phyloP scores from a whole-genome alignment of 1,140 invertebrate species.

The Euwallacea fornicatus region DNA sequence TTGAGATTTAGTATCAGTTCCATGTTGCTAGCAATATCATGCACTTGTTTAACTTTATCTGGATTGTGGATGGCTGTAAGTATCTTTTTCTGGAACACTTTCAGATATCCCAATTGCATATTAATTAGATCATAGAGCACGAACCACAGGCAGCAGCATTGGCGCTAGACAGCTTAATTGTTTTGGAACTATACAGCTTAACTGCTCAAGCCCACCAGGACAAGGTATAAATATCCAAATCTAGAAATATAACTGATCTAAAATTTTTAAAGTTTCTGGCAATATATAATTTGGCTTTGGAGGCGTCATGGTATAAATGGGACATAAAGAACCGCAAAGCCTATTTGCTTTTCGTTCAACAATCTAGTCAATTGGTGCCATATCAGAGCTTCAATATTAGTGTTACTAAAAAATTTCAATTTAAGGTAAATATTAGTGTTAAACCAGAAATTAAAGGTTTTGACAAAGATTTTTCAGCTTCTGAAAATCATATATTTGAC shows the following conservation, averaged over 20 bases:
- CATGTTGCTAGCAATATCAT: not conserved
- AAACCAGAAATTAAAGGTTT: too few relatives aligned
- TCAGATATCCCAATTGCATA: not conserved
- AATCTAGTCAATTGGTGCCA: not conserved
- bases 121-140: not conserved
- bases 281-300: slow-evolving; percentile 5
- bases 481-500: too few relatives aligned
- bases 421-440: not conserved
- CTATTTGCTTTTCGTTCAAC: not conserved
- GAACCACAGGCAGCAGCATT: not conserved
- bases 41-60: not conserved
- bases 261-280: slow-evolving; percentile 2
- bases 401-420: slow-evolving; percentile 1
- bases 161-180: not conserved
- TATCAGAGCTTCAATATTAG: not conserved
- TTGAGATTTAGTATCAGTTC: not conserved
- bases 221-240: not conserved
- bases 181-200: not conserved
- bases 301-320: slow-evolving; percentile 7
- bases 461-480: too few relatives aligned
- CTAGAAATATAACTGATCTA: not conserved
- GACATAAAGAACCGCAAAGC: slow-evolving; percentile 1
- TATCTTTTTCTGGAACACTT: not conserved
- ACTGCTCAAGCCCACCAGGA: not conserved
- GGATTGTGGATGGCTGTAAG: not conserved